Percentiles rank a stretch among this genome's conserved stretches.
Conservation (phyloP, 1,140 invertebrate species). For the Linepithema humile region DNA sequence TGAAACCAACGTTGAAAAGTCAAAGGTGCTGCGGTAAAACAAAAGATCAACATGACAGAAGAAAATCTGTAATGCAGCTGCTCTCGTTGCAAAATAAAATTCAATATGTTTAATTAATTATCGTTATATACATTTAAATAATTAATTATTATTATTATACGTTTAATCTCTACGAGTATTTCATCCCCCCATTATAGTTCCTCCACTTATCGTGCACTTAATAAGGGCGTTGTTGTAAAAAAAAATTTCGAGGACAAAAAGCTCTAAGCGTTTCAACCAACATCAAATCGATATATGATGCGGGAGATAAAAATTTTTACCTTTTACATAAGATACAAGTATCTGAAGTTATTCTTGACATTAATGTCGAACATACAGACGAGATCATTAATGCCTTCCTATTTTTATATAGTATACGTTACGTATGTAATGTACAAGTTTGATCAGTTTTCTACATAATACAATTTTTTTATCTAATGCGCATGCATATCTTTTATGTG, state of each 20-base stretch:
- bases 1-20: background rate
- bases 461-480: no score
- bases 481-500: no score
- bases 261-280: background rate
- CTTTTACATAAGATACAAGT: background rate
- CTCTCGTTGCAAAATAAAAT: background rate
- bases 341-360: background rate
- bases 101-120: slow-evolving; percentile 28
- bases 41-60: background rate
- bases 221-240: background rate
- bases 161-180: background rate
- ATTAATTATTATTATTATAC: no score
- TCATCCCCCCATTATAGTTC: background rate
- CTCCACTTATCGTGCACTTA: background rate
- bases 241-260: background rate
- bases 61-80: background rate
- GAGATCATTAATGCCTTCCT: no score
- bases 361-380: no score
- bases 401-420: no score
- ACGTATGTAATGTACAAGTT: no score
- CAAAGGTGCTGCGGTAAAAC: background rate
- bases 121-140: no score
- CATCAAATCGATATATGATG: background rate
- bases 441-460: no score
- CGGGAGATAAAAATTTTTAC: background rate